phyloP scores from a whole-genome alignment of 2,797 vertebrate genomes.

The Taeniopygia guttata region DNA sequence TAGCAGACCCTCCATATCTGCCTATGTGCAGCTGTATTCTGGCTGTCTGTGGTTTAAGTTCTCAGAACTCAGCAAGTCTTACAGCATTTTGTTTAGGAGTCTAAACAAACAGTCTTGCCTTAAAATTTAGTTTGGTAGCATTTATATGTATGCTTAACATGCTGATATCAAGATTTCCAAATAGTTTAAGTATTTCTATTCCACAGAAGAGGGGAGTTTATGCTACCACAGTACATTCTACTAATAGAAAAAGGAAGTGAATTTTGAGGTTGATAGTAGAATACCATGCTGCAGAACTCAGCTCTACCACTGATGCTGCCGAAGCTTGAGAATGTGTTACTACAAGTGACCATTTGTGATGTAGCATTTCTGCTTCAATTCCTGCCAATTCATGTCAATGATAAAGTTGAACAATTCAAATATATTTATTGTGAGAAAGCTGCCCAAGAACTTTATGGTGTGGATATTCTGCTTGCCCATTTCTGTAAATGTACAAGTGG shows the following conservation, averaged over 20 bases:
- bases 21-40: conserved; percentile 70
- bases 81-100: conserved; percentile 56
- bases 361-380: not conserved
- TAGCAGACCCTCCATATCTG: conserved; percentile 61
- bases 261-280: not conserved
- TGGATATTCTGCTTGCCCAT: not conserved
- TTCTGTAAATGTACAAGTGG: not conserved
- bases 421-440: not conserved
- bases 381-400: not conserved
- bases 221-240: not conserved
- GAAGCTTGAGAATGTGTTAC: not conserved
- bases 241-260: not conserved
- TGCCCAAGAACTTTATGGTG: not conserved
- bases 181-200: conserved; percentile 16
- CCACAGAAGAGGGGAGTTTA: not conserved
- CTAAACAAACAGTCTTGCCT: conserved; percentile 51
- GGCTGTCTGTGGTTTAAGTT: conserved; percentile 73
- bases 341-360: not conserved
- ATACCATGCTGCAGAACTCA: not conserved
- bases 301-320: not conserved
- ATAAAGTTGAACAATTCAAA: not conserved
- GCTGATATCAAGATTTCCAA: conserved; percentile 26
- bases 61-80: conserved; percentile 70
- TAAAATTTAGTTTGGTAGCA: conserved; percentile 58
- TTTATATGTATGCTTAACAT: conserved; percentile 44